Conservation (phyloP, 2,797 vertebrate species). For the Gastrophryne carolinensis region DNA sequence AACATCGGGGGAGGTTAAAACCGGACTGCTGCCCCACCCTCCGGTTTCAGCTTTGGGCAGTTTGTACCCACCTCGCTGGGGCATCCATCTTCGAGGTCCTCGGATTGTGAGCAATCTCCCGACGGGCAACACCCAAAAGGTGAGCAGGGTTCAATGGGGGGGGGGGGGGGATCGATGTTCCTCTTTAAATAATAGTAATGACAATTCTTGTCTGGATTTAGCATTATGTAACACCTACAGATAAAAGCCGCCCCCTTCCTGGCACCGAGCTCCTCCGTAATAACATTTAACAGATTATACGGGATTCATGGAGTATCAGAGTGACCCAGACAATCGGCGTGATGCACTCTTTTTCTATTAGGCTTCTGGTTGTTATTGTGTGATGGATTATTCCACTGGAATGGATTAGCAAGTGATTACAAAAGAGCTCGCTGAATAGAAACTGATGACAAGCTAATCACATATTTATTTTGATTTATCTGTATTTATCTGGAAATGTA, state of each 20-base stretch:
- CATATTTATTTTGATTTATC: background rate
- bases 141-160: too few species aligned
- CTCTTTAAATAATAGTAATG: too few species aligned
- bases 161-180: too few species aligned
- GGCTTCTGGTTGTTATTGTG: background rate
- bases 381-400: background rate
- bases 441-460: background rate
- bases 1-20: too few species aligned
- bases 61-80: too few species aligned
- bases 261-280: too few species aligned
- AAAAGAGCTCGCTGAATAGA: background rate
- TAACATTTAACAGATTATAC: background rate
- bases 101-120: too few species aligned
- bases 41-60: too few species aligned
- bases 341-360: background rate
- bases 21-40: too few species aligned
- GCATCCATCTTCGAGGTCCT: too few species aligned
- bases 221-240: background rate
- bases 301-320: background rate
- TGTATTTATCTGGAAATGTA: background rate
- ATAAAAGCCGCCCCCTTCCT: too few species aligned
- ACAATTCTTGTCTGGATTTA: constrained; percentile 22
- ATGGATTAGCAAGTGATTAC: background rate
- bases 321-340: background rate
- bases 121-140: too few species aligned